Base-by-base conservation (phyloP, 2,888 invertebrate species). In the Harmothoe impar region DNA sequence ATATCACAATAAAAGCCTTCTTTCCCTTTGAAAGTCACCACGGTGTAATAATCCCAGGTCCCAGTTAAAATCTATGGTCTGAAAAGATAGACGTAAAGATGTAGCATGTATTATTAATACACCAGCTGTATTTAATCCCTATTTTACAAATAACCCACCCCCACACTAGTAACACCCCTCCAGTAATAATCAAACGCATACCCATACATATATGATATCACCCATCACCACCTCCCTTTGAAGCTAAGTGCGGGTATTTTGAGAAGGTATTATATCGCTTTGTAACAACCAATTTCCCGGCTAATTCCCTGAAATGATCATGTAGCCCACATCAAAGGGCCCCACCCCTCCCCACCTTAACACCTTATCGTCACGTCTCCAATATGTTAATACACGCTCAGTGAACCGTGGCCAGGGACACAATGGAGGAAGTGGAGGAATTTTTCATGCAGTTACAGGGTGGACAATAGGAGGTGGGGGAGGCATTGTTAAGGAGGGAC, bases 271-370 rank as follows among this genome's bases (percentile, higher is more conserved):
- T 81, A 81, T 43, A 81, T 81, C 43, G 81, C 81, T 35, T 81
- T 81, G 81, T 81, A 23, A n/a, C 33, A n/a, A 81, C 81, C 81
- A 81, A 81, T 81, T 81, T 81, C 81, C 17, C 81, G 3, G 81
- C 81, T 81, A 81, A 81, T 81, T 35, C 81, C 81, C 81, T n/a
- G 81, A 43, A 81, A 33, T 81, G 81, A 81, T 43, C 81, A 81
- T 81, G 33, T 81, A 43, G 35, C 15, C 43, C 35, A 81, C 81
- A n/a, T 81, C 81, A 81, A 81, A 81, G 81, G 81, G 81, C 35
- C 35, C 15, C 72, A 15, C 29, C 25, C 72, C 25, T 29, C n/a
- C 62, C 7, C 62, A n/a, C 62, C 62, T 15, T 10, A 43, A 43
- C 62, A 62, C 62, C 29, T 72, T 72, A 72, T 72, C 72, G 72